Conservation (phyloP, 2,888 invertebrate species). For the Strigamia transsilvanica region DNA sequence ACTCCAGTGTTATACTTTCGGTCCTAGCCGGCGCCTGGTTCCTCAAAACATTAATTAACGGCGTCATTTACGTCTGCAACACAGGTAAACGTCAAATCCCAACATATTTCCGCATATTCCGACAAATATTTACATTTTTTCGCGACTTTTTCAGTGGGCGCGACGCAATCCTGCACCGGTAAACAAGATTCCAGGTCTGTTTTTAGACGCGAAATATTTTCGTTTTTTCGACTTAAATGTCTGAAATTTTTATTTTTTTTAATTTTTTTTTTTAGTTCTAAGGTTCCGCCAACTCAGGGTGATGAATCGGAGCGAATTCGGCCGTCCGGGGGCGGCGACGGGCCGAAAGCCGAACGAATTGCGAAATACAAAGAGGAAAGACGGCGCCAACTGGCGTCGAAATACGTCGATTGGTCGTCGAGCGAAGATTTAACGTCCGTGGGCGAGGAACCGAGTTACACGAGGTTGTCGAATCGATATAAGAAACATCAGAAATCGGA, state of each 20-base stretch:
- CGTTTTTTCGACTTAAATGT: neutral
- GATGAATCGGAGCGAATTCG: neutral
- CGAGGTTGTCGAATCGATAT: constrained; percentile 54
- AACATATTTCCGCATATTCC: neutral
- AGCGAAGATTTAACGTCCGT: constrained; percentile 60
- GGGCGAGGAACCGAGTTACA: constrained; percentile 56
- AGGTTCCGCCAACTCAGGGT: neutral
- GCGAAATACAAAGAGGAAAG: constrained; percentile 78
- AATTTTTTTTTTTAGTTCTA: constrained; percentile 7
- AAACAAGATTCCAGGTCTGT: constrained; percentile 36
- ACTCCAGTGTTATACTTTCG: neutral
- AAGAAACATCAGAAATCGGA: constrained; percentile 40
- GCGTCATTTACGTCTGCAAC: neutral
- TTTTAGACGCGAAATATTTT: neutral
- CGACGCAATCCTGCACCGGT: constrained; percentile 16
- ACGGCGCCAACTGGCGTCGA: constrained; percentile 74
- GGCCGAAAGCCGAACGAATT: constrained; percentile 70
- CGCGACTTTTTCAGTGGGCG: neutral
- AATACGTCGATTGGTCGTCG: constrained; percentile 63
- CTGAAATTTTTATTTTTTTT: neutral
- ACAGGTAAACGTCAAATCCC: neutral
- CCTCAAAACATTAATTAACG: neutral
- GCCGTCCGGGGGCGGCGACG: constrained; percentile 61
- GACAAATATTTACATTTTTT: neutral
- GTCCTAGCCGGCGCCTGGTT: constrained; percentile 13